These are phyloP conservation scores for Zaprionus obscuricornis DNA, from an alignment of 2,888 invertebrate genomes.

Conservation along the genomic window DNA sequence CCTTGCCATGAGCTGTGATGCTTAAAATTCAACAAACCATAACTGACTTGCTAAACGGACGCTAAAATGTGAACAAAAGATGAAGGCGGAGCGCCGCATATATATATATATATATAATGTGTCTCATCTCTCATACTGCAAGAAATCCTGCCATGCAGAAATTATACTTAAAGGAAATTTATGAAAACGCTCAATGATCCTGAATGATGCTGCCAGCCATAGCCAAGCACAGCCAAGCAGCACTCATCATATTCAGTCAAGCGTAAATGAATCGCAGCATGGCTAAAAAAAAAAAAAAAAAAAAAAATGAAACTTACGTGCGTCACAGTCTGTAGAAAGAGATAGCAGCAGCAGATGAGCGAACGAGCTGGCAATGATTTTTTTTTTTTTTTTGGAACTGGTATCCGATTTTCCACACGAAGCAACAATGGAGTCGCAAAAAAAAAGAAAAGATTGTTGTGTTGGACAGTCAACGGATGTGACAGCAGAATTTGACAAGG, in stretches of 20 bases:
- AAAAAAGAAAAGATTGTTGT: constrained; percentile 21
- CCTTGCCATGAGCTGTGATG: constrained; percentile 3
- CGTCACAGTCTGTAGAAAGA: constrained; percentile 34
- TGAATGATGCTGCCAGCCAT: constrained; percentile 60
- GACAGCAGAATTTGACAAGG: constrained; percentile 63
- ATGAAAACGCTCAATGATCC: constrained; percentile 79
- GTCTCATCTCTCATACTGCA: too few relatives aligned
- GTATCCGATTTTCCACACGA: constrained; percentile 73
- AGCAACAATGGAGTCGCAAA: constrained; percentile 44
- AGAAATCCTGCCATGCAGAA: constrained; percentile 35
- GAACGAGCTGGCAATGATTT: constrained; percentile 53
- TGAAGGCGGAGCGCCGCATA: constrained; percentile 23
- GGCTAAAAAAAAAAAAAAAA: too few relatives aligned
- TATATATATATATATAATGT: too few relatives aligned
- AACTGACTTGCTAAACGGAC: constrained; percentile 74
- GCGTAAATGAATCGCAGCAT: constrained; percentile 64
- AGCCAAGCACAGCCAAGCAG: too few relatives aligned
- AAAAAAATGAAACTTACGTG: too few relatives aligned
- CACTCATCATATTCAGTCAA: constrained; percentile 66
- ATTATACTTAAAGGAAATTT: constrained; percentile 67
- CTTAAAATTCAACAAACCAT: constrained; percentile 75
- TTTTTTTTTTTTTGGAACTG: too few relatives aligned
- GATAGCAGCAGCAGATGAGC: background rate
- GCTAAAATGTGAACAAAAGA: constrained; percentile 69
- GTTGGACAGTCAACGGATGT: constrained; percentile 50